Percentiles rank a stretch among this genome's conserved stretches.
Conservation (phyloP, 2,797 vertebrate species). For the Steatocranus sp. region DNA sequence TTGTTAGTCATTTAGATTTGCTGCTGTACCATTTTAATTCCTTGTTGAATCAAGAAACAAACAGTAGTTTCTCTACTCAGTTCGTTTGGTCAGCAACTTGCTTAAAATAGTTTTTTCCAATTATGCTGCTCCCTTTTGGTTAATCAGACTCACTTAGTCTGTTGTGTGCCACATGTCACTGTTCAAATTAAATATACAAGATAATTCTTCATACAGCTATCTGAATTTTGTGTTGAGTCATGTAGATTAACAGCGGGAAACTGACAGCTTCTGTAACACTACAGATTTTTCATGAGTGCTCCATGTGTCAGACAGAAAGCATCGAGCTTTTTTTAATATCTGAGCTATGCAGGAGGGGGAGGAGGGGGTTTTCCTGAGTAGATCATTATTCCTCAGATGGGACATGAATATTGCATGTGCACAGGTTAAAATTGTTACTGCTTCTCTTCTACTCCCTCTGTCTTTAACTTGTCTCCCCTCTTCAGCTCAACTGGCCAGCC, state of each 20-base stretch:
- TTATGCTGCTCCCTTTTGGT: not conserved
- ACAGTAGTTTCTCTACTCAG: not conserved
- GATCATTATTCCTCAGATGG: not conserved
- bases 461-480: not conserved
- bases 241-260: not conserved
- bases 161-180: not conserved
- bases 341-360: not conserved
- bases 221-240: not conserved
- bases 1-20: not conserved
- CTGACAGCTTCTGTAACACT: not conserved
- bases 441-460: not conserved
- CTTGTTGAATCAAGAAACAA: not conserved
- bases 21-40: not conserved
- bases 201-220: not conserved
- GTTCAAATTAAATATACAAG: not conserved
- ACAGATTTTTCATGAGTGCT: not conserved
- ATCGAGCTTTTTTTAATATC: not conserved
- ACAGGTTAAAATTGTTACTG: not conserved
- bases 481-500: slow-evolving; percentile 88
- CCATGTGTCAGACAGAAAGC: not conserved
- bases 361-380: not conserved
- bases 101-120: not conserved
- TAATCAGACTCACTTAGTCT: not conserved
- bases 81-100: not conserved
- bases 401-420: not conserved